phyloP scores from a whole-genome alignment of 2,113 vertebrate species.

The Melozone crissalis region DNA sequence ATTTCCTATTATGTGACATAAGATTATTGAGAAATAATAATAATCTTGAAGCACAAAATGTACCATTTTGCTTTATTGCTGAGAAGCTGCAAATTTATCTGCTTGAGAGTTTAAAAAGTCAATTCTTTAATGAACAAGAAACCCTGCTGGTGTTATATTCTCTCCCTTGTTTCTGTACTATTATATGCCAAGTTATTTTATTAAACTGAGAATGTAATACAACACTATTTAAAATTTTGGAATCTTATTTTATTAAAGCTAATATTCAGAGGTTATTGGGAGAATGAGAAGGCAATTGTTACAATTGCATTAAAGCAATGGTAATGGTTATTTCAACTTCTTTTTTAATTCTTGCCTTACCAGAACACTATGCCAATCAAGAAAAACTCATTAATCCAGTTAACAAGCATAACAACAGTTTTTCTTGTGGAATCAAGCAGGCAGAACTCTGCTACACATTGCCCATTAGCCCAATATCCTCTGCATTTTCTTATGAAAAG shows the following conservation, averaged over 20 bases:
- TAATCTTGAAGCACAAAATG: slow-evolving; percentile 25
- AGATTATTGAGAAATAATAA: slow-evolving; percentile 13
- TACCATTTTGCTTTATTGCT: slow-evolving; percentile 10
- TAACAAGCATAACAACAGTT: slow-evolving; percentile 40
- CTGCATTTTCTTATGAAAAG: neutral
- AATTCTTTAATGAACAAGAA: slow-evolving; percentile 57
- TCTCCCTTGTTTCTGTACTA: slow-evolving; percentile 1
- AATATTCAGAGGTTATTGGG: slow-evolving; percentile 17
- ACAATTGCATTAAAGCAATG: slow-evolving; percentile 18
- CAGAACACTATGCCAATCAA: slow-evolving; percentile 30
- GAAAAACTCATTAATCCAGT: slow-evolving; percentile 54
- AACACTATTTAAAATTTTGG: slow-evolving; percentile 48
- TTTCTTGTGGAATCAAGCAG: slow-evolving; percentile 57
- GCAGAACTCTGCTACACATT: neutral
- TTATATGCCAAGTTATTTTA: slow-evolving; percentile 26
- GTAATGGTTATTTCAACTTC: neutral
- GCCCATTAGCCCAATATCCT: neutral
- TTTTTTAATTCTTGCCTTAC: slow-evolving; percentile 36
- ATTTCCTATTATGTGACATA: slow-evolving; percentile 22
- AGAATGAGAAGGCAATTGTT: slow-evolving; percentile 41
- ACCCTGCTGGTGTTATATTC: slow-evolving; percentile 33
- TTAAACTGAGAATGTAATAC: slow-evolving; percentile 52
- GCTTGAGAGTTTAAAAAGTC: slow-evolving; percentile 29
- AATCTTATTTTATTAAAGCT: slow-evolving; percentile 30
- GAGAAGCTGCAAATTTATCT: slow-evolving; percentile 34